A percentile compares a stretch with the other conserved stretches of the same genome.
phyloP scores from a whole-genome alignment of 2,113 vertebrate species.

The Entelurus aequoreus region DNA sequence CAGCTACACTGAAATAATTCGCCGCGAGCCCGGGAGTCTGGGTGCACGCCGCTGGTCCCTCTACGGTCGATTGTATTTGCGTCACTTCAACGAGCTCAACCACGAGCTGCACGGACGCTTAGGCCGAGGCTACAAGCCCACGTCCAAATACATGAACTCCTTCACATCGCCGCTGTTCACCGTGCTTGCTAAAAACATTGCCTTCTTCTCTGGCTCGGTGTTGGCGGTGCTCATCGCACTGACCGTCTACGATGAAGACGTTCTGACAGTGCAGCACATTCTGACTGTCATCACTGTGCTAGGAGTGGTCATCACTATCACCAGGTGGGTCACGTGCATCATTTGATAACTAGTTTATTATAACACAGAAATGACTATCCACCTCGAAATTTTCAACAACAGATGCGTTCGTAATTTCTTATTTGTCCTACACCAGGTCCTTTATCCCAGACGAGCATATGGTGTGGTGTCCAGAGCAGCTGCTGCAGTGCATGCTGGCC shows the following conservation, averaged over 20 bases:
- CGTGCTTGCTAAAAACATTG: slow-evolving; percentile 90
- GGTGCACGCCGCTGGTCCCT: slow-evolving; percentile 97
- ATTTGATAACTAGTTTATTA: neutral
- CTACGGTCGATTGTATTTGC: slow-evolving; percentile 89
- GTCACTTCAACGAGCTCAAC: slow-evolving; percentile 96
- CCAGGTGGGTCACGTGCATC: slow-evolving; percentile 78
- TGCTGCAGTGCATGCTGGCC: slow-evolving; percentile 93
- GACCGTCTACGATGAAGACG: slow-evolving; percentile 95
- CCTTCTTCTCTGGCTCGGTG: slow-evolving; percentile 97
- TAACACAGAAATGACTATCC: neutral
- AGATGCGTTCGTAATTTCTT: slow-evolving; percentile 72
- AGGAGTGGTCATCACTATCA: slow-evolving; percentile 87
- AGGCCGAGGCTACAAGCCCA: slow-evolving; percentile 92
- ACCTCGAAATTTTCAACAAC: slow-evolving; percentile 57
- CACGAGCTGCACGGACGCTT: slow-evolving; percentile 92
- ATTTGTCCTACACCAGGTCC: slow-evolving; percentile 70
- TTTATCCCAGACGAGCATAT: slow-evolving; percentile 98
- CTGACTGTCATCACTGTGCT: slow-evolving; percentile 93
- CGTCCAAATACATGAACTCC: slow-evolving; percentile 99
- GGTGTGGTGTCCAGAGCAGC: slow-evolving; percentile 97
- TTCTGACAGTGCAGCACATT: slow-evolving; percentile 92
- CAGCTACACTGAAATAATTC: slow-evolving; percentile 95
- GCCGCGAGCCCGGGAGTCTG: slow-evolving; percentile 91
- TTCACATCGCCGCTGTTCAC: slow-evolving; percentile 92
- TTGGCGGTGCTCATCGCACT: slow-evolving; percentile 94